Evolutionary conservation across 2,888 invertebrate species (phyloP), one percentile per base, ranked within the genome.

Genomic region (Spodoptera exigua): DNA sequence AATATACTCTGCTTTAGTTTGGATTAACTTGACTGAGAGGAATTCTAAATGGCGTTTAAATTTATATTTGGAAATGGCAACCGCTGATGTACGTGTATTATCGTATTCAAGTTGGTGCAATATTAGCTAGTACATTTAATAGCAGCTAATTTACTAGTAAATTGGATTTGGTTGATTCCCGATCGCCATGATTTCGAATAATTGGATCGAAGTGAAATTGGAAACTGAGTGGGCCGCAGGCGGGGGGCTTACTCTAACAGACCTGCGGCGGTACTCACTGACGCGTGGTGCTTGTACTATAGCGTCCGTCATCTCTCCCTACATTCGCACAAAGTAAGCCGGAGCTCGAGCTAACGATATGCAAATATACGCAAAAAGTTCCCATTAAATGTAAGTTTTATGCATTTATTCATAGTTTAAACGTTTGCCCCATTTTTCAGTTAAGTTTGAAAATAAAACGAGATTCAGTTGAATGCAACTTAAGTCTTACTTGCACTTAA

Each of bases 141-240:
- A 40, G 44, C 12, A 18, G 16, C 16, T 52, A 52, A 52, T 55
- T 61, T 35, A 48, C n/a, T 27, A 14, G 12, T 37, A 45, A 63
- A 69, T 62, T 49, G 43, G 27, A 14, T 18, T 32, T 16, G 11
- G 9, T 16, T 14, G 17, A 36, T 5, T 27, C 1, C 10, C 13
- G 27, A 47, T 34, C 4, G 34, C 32, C 51, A 45, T 57, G 37
- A 70, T 64, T 54, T 45, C 43, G 14, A 41, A 62, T 46, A 60
- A 70, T 68, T 68, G 41, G 73, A 55, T 58, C 11, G n/a, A 2
- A 36, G 18, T 32, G 27, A 46, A 61, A 54, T 61, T 61, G 41
- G 41, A 35, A 57, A 55, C 12, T 18, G 27, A 10, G 34, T 10
- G 35, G 27, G 12, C 12, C 27, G 27, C 27, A 27, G 27, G 27